These are phyloP conservation scores for Rhinichthys osculus DNA, from an alignment of 2,797 vertebrate genomes.

Conservation along the genomic window DNA sequence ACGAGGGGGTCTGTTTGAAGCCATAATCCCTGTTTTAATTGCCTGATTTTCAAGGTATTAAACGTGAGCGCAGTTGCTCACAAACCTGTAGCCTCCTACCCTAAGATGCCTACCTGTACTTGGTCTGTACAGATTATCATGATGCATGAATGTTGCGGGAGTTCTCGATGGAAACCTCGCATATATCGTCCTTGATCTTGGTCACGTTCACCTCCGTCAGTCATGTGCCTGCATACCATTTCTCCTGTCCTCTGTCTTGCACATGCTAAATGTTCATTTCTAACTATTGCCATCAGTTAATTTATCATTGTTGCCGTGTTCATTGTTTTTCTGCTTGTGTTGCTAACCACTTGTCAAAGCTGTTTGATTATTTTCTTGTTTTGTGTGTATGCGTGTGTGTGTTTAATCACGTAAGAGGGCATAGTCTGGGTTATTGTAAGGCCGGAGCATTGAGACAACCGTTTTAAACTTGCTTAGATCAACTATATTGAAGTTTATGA, in stretches of 20 bases:
- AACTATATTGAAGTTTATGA: slow-evolving; percentile 34
- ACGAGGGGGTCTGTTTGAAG: slow-evolving; percentile 65
- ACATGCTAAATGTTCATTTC: slow-evolving; percentile 50
- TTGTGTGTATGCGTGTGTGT: slow-evolving; percentile 26
- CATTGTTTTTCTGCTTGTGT: slow-evolving; percentile 51
- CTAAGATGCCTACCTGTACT: slow-evolving; percentile 64
- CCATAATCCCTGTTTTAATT: slow-evolving; percentile 71
- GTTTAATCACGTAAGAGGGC: not conserved
- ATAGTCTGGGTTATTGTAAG: slow-evolving; percentile 10
- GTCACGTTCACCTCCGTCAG: slow-evolving; percentile 15
- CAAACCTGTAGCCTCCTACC: slow-evolving; percentile 44
- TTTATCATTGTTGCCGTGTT: slow-evolving; percentile 59
- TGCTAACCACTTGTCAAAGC: slow-evolving; percentile 55
- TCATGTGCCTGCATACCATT: slow-evolving; percentile 31
- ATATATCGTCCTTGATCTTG: slow-evolving; percentile 38
- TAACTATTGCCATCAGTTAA: slow-evolving; percentile 53
- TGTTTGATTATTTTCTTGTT: slow-evolving; percentile 44
- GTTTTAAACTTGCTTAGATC: slow-evolving; percentile 72
- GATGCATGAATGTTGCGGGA: slow-evolving; percentile 67
- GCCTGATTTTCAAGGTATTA: slow-evolving; percentile 66
- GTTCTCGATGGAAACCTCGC: slow-evolving; percentile 29
- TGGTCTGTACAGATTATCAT: slow-evolving; percentile 33
- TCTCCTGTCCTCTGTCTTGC: not conserved
- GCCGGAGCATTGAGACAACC: slow-evolving; percentile 66
- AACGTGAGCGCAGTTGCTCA: slow-evolving; percentile 60